Evolutionary conservation across 1,140 invertebrate species (phyloP), one percentile per base, ranked within the genome.

Genomic region (Antheraea pernyi): DNA sequence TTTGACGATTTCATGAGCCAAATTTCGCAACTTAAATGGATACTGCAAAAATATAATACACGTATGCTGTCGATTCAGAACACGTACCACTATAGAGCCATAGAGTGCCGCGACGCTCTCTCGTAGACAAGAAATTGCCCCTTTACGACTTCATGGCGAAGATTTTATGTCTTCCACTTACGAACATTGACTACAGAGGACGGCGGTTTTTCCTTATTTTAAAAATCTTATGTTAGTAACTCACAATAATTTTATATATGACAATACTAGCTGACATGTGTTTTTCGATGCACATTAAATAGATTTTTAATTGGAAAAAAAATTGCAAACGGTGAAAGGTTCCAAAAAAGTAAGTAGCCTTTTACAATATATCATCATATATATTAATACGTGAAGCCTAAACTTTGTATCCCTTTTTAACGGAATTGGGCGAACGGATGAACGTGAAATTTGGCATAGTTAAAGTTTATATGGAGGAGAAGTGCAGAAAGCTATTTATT

Each of bases 121-220:
- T 76, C 73, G 74, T 80, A 81, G 78, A 84, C 81, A 83, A 80
- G 79, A 81, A 84, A 84, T 82, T 83, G 79, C 78, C 74, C 72
- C 78, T 77, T 84, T 84, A 83, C 76, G 69, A 74, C 77, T 76
- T 73, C 77, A 76, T 78, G 78, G 72, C 78, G 76, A 75, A 79
- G 83, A 81, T 81, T 84, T 83, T 81, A 84, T 81, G 79, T 72
- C 76, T 72, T 67, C 74, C 77, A 81, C 81, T 84, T 83, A 83
- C 75, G 74, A 69, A 80, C 79, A 81, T 77, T 84, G 80, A 82
- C 82, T 82, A 80, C 76, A 76, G 79, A 79, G 72, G 73, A 73
- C 67, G 77, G 76, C 79, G 71, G 77, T 83, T 79, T 42, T 84
- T 69, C 74, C 69, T 73, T 78, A 81, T 81, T 82, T 74, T 72